Evolutionary conservation across 2,888 invertebrate genomes (phyloP), one percentile per base, ranked within the genome.

Genomic region (Encarsia formosa): DNA sequence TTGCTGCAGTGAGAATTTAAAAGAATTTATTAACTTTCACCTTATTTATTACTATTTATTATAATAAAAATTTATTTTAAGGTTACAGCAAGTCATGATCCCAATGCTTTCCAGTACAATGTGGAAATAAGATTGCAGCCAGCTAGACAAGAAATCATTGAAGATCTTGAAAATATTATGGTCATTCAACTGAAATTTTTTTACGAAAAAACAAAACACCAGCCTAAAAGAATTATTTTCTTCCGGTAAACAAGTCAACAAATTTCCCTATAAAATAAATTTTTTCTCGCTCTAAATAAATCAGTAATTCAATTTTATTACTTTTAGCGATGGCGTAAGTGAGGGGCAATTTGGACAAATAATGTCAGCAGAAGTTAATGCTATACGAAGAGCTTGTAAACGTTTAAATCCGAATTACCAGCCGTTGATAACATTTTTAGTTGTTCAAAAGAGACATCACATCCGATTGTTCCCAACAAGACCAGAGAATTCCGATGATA

Each of bases 391-490:
- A 35, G 96, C 95, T 1, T 91, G 90, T 62, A n/a, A n/a, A n/a
- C n/a, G n/a, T n/a, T n/a, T n/a, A n/a, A n/a, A n/a, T n/a, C n/a
- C n/a, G n/a, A n/a, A n/a, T n/a, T 85, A 82, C 62, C 81, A 84
- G 63, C 92, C 96, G 0, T 81, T 84, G 43, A 83, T 98, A 20
- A 87, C 95, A 24, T 96, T 95, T 73, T 76, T 97, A 37, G 88
- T 97, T 8, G 97, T 98, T 0, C 96, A 98, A 72, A 98, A 99
- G 74, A 81, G 98, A 1, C 98, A 98, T 77, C 97, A 98, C 69
- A 93, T 95, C 0, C 81, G 97, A 38, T 66, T 80, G 16, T 80
- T 80, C 58, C 79, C 80, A 1, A 65, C 64, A 2, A 63, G 72
- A 52, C 11, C n/a, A 1, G 53, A 48, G 3, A 75, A 78, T 48